phyloP scores from a whole-genome alignment of 2,888 invertebrate genomes.

The Caenorhabditis sp. region DNA sequence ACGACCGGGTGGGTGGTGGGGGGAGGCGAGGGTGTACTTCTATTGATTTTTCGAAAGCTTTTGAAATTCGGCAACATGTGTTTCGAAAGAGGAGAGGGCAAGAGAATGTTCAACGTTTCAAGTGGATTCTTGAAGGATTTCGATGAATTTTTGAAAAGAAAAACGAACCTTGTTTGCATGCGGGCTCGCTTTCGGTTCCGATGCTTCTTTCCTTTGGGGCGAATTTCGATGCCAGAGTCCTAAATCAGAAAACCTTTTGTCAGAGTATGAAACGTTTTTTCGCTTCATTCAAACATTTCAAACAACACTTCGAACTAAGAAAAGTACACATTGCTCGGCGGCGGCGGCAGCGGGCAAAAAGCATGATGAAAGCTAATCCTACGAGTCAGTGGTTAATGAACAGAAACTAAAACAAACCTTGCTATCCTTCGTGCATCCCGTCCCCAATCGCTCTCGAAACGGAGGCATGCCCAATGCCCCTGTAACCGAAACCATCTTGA shows the following conservation, averaged over 20 bases:
- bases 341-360: not conserved
- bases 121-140: not conserved
- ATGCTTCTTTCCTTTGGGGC: constrained; percentile 47
- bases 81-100: constrained; percentile 7
- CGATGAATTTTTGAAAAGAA: constrained; percentile 11
- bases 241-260: constrained; percentile 28
- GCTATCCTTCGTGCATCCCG: constrained; percentile 67
- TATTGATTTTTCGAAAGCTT: constrained; percentile 24
- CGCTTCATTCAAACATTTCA: constrained; percentile 52
- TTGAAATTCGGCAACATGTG: constrained; percentile 18
- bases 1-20: not conserved
- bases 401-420: constrained; percentile 57
- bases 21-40: constrained; percentile 16
- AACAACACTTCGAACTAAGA: constrained; percentile 26
- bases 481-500: constrained; percentile 65
- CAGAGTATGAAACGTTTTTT: not conserved
- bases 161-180: constrained; percentile 60
- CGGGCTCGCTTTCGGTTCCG: constrained; percentile 50
- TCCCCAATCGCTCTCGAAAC: constrained; percentile 65
- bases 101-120: constrained; percentile 16
- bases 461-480: constrained; percentile 68
- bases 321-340: constrained; percentile 42
- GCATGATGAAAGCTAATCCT: too few species aligned
- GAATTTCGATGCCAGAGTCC: constrained; percentile 67
- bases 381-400: too few species aligned